Evolutionary conservation across 92 coral and sea anemone genomes (phyloP).

Genomic region (Epizoanthus fatuus): DNA sequence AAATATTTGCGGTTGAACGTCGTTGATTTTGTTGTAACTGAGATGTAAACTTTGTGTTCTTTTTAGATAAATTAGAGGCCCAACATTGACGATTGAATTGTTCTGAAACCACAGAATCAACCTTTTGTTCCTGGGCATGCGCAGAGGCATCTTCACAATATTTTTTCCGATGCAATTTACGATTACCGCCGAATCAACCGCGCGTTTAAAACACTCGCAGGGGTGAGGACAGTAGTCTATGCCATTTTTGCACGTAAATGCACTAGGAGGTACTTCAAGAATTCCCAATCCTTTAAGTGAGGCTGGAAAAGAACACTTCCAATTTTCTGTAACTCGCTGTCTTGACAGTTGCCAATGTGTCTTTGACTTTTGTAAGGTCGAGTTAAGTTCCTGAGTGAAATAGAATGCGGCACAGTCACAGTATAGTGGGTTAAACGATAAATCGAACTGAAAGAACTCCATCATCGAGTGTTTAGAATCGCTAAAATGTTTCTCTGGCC

Average conservation of each 20-base stretch:
- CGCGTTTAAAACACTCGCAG: conserved; percentile 37
- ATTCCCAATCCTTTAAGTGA: conserved; percentile 36
- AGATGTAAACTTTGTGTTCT: conserved; percentile 64
- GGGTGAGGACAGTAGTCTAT: conserved; percentile 28
- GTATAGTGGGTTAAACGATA: conserved; percentile 72
- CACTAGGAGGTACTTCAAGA: conserved; percentile 14
- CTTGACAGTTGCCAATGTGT: conserved; percentile 42
- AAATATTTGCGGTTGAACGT: conserved; percentile 31
- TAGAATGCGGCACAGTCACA: conserved; percentile 75
- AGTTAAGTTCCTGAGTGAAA: conserved; percentile 50
- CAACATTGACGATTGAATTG: conserved; percentile 70
- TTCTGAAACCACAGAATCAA: conserved; percentile 60
- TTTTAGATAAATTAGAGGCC: conserved; percentile 51
- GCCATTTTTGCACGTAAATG: conserved; percentile 10
- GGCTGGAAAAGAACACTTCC: conserved; percentile 37
- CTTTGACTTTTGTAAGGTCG: conserved; percentile 21
- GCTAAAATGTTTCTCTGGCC: neutral
- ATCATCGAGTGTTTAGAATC: neutral
- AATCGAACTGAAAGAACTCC: conserved; percentile 61
- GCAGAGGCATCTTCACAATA: conserved; percentile 19
- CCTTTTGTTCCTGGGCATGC: conserved; percentile 21
- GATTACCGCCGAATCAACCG: conserved; percentile 16
- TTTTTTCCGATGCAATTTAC: conserved; percentile 20
- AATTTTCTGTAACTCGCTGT: conserved; percentile 4
- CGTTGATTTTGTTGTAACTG: conserved; percentile 70